A percentile compares a stretch with the other conserved stretches of the same genome.
Conservation (phyloP, 2,888 invertebrate species). For the Lomographa bimaculata region DNA sequence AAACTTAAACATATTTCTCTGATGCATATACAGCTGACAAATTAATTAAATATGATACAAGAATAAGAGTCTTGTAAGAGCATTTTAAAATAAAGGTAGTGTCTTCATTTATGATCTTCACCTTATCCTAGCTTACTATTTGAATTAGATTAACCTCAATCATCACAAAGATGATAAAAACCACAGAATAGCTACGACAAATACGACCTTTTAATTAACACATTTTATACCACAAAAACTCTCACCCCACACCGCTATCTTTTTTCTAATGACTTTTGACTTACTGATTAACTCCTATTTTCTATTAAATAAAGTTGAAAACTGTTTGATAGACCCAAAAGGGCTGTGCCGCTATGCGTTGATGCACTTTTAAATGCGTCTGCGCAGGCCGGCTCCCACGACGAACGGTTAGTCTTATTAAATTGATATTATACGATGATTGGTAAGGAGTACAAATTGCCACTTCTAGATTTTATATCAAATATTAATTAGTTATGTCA, state of each 20-base stretch:
- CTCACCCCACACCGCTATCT: slow-evolving; percentile 35
- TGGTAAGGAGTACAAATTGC: neutral
- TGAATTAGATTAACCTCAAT: slow-evolving; percentile 9
- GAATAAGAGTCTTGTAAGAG: too few relatives aligned
- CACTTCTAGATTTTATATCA: too few relatives aligned
- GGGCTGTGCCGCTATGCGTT: slow-evolving; percentile 31
- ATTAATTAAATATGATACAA: too few relatives aligned
- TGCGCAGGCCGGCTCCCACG: slow-evolving; percentile 52
- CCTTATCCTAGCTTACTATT: too few relatives aligned
- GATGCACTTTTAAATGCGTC: slow-evolving; percentile 66
- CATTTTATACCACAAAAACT: slow-evolving; percentile 35
- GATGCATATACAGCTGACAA: too few relatives aligned
- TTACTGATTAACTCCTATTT: slow-evolving; percentile 15
- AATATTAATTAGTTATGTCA: too few relatives aligned
- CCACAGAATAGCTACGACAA: slow-evolving; percentile 8
- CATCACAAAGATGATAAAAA: slow-evolving; percentile 7
- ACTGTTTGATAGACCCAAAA: slow-evolving; percentile 5
- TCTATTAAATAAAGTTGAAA: neutral
- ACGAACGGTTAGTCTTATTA: slow-evolving; percentile 42
- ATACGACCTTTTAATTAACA: slow-evolving; percentile 24
- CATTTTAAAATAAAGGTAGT: too few relatives aligned
- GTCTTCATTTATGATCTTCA: too few relatives aligned
- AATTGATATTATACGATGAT: slow-evolving; percentile 40
- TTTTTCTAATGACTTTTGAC: slow-evolving; percentile 50
- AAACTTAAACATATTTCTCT: too few relatives aligned